A percentile compares a stretch with the other conserved stretches of the same genome.
These are phyloP conservation scores for Egretta garzetta DNA, from an alignment of 2,113 vertebrate genomes.

Conservation along the genomic window DNA sequence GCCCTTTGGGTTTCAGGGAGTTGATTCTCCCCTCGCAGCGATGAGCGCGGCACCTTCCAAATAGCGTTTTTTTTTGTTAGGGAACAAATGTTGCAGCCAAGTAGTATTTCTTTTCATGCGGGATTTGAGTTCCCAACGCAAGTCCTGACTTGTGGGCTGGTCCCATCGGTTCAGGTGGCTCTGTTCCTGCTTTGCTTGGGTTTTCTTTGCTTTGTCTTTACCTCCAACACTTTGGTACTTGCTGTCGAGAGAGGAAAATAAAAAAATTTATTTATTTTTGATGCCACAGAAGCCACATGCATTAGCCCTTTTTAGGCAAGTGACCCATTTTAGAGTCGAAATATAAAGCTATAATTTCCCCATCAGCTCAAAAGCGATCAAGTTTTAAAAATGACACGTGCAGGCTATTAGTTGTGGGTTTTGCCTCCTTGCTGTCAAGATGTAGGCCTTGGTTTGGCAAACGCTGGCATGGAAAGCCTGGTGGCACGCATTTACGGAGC, in stretches of 20 bases:
- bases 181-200: slow-evolving; percentile 29
- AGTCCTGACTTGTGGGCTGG: slow-evolving; percentile 70
- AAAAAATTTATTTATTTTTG: slow-evolving; percentile 71
- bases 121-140: slow-evolving; percentile 15
- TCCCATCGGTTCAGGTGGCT: slow-evolving; percentile 63
- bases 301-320: not conserved
- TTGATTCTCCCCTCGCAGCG: not conserved
- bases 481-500: not conserved
- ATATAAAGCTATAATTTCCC: not conserved
- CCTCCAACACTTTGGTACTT: slow-evolving; percentile 67
- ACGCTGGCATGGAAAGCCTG: not conserved
- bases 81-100: not conserved
- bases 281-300: slow-evolving; percentile 71
- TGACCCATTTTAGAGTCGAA: not conserved
- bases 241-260: slow-evolving; percentile 29
- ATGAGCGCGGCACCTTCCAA: slow-evolving; percentile 21
- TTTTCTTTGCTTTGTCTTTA: slow-evolving; percentile 69
- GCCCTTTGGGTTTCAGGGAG: not conserved
- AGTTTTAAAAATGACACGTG: not conserved
- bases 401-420: not conserved
- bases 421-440: not conserved
- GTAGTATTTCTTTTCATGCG: slow-evolving; percentile 2
- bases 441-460: not conserved
- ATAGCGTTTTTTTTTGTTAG: not conserved
- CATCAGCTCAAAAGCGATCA: not conserved